phyloP scores from a whole-genome alignment of 2,113 vertebrate species.

The Oncorhynchus kisutch region DNA sequence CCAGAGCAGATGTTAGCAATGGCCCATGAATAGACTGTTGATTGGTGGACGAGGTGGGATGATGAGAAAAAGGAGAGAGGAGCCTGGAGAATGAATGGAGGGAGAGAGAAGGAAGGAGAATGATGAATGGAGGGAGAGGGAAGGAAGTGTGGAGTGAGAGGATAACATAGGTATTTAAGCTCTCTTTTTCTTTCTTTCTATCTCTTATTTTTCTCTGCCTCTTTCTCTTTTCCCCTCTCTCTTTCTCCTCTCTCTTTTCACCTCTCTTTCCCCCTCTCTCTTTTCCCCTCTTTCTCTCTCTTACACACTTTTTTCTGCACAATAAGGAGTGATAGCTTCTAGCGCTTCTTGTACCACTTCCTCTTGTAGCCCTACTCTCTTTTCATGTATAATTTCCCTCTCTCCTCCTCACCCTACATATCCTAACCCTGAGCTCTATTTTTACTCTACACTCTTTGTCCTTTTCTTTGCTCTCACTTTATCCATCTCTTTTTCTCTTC shows the following conservation, averaged over 20 bases:
- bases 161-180: not conserved
- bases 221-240: too few relatives aligned
- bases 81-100: slow-evolving; percentile 1
- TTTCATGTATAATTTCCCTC: too few relatives aligned
- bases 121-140: not conserved
- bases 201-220: not conserved
- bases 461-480: slow-evolving; percentile 26
- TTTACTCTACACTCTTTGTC: slow-evolving; percentile 32
- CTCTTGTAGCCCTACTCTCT: not conserved
- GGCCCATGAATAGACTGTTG: slow-evolving; percentile 27
- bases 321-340: not conserved
- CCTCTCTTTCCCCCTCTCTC: slow-evolving; percentile 12
- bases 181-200: too few relatives aligned
- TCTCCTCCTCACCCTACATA: slow-evolving; percentile 2
- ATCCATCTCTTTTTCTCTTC: slow-evolving; percentile 33
- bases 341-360: not conserved
- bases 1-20: slow-evolving; percentile 35
- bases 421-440: not conserved
- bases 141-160: not conserved
- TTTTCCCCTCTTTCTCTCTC: not conserved
- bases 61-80: slow-evolving; percentile 14
- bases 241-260: not conserved
- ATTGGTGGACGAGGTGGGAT: slow-evolving; percentile 24
- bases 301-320: not conserved
- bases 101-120: slow-evolving; percentile 4